A percentile compares a stretch with the other conserved stretches of the same genome.
Evolutionary conservation across 2,113 vertebrate genomes (phyloP).

Genomic region (Dunckerocampus dactyliophorus): DNA sequence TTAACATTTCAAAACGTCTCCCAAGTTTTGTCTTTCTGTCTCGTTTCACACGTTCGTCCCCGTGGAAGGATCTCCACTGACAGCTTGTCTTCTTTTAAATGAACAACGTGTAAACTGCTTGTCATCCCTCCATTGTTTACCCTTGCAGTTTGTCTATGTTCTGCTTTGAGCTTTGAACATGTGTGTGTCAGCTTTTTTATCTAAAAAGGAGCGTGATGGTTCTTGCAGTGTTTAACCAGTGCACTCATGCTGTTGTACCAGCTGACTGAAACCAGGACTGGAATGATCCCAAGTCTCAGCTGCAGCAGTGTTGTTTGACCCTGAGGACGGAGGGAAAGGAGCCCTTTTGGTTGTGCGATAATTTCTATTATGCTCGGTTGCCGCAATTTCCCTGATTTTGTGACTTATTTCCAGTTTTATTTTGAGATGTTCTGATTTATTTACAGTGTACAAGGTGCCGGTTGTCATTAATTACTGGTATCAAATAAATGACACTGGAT

Average conservation of each 20-base stretch:
- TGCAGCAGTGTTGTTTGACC: constrained; percentile 96
- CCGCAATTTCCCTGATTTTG: too few species aligned
- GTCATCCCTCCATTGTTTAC: constrained; percentile 6
- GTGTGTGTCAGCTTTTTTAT: background rate
- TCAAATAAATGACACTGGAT: too few species aligned
- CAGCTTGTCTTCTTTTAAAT: constrained; percentile 8
- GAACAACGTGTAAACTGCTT: constrained; percentile 31
- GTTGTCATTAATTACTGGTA: too few species aligned
- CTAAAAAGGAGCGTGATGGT: background rate
- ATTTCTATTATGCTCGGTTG: too few species aligned
- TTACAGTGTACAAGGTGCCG: too few species aligned
- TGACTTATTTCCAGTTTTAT: too few species aligned
- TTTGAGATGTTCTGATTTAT: too few species aligned
- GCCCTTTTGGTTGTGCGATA: too few species aligned
- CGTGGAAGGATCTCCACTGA: constrained; percentile 19
- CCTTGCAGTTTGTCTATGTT: constrained; percentile 6
- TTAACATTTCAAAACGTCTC: constrained; percentile 54
- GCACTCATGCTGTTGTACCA: too few species aligned
- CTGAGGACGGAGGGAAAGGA: constrained; percentile 96
- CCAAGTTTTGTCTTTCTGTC: constrained; percentile 33
- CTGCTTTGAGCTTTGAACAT: background rate
- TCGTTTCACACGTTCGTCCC: constrained; percentile 40
- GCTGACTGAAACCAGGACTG: constrained; percentile 99
- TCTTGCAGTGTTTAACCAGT: too few species aligned
- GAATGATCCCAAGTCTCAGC: constrained; percentile 99